Percentiles rank a stretch among this genome's conserved stretches.
These are phyloP conservation scores for Thaumatotibia leucotreta DNA, from an alignment of 1,140 invertebrate genomes.

Conservation along the genomic window DNA sequence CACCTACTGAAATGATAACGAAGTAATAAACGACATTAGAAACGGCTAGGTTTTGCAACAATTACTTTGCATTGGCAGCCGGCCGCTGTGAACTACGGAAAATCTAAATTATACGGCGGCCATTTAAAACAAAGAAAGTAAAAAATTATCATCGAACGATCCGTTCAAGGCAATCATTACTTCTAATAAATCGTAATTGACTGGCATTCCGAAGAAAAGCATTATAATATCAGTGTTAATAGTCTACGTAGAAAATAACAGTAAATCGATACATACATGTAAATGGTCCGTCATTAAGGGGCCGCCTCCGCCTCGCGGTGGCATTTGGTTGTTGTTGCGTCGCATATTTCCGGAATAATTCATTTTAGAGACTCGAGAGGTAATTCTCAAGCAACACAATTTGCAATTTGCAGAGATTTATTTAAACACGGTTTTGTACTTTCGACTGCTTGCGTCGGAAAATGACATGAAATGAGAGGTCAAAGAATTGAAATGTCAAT, in stretches of 20 bases:
- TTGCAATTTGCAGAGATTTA: neutral
- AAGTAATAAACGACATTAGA: too few relatives aligned
- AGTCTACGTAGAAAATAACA: constrained; percentile 1
- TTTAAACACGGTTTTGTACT: neutral
- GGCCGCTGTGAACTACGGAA: neutral
- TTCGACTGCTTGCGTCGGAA: neutral
- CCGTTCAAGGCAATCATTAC: neutral
- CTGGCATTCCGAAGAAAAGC: neutral
- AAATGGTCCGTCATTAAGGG: constrained; percentile 21
- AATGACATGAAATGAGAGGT: neutral
- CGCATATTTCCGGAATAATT: constrained; percentile 1
- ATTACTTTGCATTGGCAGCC: neutral
- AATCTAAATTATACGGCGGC: neutral
- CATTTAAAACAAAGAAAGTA: neutral
- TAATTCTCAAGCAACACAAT: constrained; percentile 20
- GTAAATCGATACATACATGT: constrained; percentile 11
- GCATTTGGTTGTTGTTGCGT: neutral
- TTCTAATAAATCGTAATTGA: neutral
- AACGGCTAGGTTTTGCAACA: neutral
- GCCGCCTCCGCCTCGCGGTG: neutral
- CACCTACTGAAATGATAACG: too few relatives aligned
- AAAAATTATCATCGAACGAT: neutral
- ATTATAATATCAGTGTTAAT: neutral
- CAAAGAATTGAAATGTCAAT: neutral
- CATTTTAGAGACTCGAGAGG: neutral